Conservation (phyloP, 2,888 invertebrate species). For the Geotrupes spiniger region DNA sequence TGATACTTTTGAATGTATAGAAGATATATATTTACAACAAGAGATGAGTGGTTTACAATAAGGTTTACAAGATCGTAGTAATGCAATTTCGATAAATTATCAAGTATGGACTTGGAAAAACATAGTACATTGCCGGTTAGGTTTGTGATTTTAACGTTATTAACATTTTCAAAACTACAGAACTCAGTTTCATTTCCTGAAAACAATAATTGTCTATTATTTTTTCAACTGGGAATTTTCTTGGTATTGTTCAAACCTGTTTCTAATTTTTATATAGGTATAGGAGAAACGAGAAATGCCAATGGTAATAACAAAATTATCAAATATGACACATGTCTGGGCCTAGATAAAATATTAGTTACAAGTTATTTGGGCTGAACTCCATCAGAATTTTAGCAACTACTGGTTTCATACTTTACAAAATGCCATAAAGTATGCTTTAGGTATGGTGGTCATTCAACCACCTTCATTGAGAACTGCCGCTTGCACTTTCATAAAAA, state of each 20-base stretch:
- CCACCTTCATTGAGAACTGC: constrained; percentile 72
- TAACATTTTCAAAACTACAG: background rate
- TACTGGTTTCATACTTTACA: constrained; percentile 79
- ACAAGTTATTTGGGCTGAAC: constrained; percentile 77
- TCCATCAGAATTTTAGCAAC: constrained; percentile 56
- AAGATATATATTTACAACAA: constrained; percentile 37
- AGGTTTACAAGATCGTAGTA: constrained; percentile 59
- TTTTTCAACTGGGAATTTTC: background rate
- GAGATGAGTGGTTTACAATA: constrained; percentile 64
- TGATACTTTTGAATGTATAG: constrained; percentile 38
- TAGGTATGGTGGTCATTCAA: constrained; percentile 62
- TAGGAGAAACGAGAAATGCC: constrained; percentile 72
- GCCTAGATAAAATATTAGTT: constrained; percentile 64
- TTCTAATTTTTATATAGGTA: no score
- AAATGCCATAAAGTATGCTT: constrained; percentile 64
- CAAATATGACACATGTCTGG: constrained; percentile 67
- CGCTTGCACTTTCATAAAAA: constrained; percentile 71
- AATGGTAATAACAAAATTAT: constrained; percentile 63
- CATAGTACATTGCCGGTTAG: constrained; percentile 65
- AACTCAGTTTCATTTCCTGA: no score
- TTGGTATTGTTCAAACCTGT: background rate
- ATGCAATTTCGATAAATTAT: constrained; percentile 61
- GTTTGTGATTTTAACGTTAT: constrained; percentile 29
- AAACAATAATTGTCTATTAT: constrained; percentile 1
- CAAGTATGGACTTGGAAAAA: constrained; percentile 85